Evolutionary conservation across 2,888 invertebrate species (phyloP).

Genomic region (Mythimna albipuncta): DNA sequence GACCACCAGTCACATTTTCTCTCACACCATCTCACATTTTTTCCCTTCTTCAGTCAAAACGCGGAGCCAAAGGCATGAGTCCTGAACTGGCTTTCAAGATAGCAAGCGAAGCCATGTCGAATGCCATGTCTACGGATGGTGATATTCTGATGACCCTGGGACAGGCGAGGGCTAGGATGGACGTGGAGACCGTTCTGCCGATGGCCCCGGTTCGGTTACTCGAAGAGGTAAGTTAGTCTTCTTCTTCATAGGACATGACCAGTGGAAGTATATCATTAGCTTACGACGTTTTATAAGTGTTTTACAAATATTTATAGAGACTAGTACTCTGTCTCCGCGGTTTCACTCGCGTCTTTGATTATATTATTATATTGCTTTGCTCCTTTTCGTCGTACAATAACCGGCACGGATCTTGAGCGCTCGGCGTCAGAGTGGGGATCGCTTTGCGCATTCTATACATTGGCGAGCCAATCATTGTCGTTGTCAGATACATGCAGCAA

Average conservation of each 20-base stretch:
- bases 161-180: conserved; percentile 84
- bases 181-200: conserved; percentile 79
- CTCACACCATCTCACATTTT: not conserved
- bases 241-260: not conserved
- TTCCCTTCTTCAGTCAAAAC: conserved; percentile 77
- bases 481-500: too few species aligned
- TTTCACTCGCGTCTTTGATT: too few species aligned
- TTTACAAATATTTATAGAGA: too few species aligned
- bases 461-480: too few species aligned
- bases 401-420: too few species aligned
- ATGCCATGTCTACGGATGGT: conserved; percentile 79
- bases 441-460: too few species aligned
- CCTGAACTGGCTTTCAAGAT: conserved; percentile 76
- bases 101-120: conserved; percentile 80
- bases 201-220: conserved; percentile 79
- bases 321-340: too few species aligned
- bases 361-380: too few species aligned
- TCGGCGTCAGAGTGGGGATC: too few species aligned
- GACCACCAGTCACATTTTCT: too few species aligned
- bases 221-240: conserved; percentile 76
- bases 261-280: not conserved
- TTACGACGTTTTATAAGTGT: not conserved
- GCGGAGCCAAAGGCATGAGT: conserved; percentile 86
- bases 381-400: too few species aligned
- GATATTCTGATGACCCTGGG: conserved; percentile 83